These are phyloP conservation scores for Dascillus cervinus DNA, from an alignment of 2,888 invertebrate genomes.

Conservation along the genomic window DNA sequence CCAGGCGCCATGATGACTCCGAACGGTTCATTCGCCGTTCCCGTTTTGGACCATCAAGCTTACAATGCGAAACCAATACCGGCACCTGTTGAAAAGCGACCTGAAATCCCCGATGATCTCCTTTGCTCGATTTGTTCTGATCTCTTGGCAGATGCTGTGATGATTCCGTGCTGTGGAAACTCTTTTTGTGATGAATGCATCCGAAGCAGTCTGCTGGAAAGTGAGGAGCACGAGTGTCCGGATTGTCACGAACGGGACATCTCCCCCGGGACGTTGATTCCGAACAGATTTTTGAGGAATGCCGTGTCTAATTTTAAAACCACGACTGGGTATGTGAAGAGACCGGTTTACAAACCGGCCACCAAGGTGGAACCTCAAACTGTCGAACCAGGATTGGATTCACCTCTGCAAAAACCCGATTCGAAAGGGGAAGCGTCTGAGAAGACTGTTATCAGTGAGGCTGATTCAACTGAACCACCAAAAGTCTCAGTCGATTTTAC, in stretches of 20 bases:
- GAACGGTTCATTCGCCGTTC: slow-evolving; percentile 80
- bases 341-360: slow-evolving; percentile 32
- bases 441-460: slow-evolving; percentile 40
- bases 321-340: slow-evolving; percentile 78
- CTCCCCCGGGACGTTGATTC: slow-evolving; percentile 86
- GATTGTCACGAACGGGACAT: slow-evolving; percentile 89
- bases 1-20: slow-evolving; percentile 90
- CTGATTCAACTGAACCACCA: slow-evolving; percentile 39
- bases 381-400: slow-evolving; percentile 6
- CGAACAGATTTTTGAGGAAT: slow-evolving; percentile 82
- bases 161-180: slow-evolving; percentile 97
- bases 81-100: slow-evolving; percentile 51
- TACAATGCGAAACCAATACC: slow-evolving; percentile 54
- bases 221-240: slow-evolving; percentile 92
- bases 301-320: slow-evolving; percentile 87
- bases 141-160: slow-evolving; percentile 88
- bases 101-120: slow-evolving; percentile 84
- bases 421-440: slow-evolving; percentile 27
- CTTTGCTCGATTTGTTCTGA: slow-evolving; percentile 90
- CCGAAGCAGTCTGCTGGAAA: slow-evolving; percentile 78
- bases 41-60: slow-evolving; percentile 80
- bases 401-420: slow-evolving; percentile 5
- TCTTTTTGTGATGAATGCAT: slow-evolving; percentile 99
- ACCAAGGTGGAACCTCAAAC: slow-evolving; percentile 8
- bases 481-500: slow-evolving; percentile 20